These are phyloP conservation scores for Pyrrhosoma nymphula DNA, from an alignment of 2,888 invertebrate species.

Conservation along the genomic window DNA sequence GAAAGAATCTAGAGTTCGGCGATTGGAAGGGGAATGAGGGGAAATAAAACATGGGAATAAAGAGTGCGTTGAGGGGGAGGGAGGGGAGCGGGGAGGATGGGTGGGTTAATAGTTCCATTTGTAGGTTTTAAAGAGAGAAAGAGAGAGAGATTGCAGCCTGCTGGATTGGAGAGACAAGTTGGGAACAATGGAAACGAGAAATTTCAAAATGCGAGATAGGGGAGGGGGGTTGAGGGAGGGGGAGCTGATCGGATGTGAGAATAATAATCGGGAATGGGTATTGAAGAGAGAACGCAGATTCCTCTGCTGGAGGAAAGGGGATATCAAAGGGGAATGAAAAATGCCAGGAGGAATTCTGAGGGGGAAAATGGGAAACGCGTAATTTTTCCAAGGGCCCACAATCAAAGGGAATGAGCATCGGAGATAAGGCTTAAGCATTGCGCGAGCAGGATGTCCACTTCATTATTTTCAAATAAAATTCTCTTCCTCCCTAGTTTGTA, in stretches of 20 bases:
- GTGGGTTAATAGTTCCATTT: background rate
- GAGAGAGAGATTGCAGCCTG: background rate
- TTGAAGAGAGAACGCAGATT: background rate
- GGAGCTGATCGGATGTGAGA: background rate
- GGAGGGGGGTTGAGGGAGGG: no score
- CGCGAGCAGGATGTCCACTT: background rate
- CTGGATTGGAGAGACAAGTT: background rate
- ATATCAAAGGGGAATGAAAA: background rate
- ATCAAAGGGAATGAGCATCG: background rate
- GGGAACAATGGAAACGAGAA: slow-evolving; percentile 35
- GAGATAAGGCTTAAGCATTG: background rate
- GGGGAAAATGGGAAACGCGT: background rate
- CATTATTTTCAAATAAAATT: background rate
- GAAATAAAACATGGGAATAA: background rate
- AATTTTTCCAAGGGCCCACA: background rate
- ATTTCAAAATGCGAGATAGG: background rate
- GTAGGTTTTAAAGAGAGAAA: background rate
- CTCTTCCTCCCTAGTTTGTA: background rate
- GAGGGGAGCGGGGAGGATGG: background rate
- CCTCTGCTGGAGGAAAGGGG: background rate
- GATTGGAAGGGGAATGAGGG: background rate
- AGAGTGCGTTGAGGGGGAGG: background rate
- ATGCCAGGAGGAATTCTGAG: background rate
- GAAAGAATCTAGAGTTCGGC: background rate
- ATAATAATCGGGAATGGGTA: no score